Conservation (phyloP, 2,888 invertebrate genomes). For the Lepeophtheirus nordmannii region DNA sequence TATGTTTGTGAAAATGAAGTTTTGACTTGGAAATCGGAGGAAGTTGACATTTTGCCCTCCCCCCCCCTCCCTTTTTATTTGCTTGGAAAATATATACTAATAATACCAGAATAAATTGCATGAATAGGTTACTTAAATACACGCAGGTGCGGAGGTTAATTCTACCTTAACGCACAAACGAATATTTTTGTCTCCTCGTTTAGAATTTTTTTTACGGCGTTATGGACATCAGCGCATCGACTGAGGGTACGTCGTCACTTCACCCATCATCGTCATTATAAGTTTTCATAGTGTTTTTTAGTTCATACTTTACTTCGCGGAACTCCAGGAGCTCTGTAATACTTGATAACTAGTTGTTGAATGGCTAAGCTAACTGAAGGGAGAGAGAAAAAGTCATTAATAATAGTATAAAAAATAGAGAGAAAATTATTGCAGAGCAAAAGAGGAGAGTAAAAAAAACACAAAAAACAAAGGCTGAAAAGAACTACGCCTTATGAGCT, state of each 20-base stretch:
- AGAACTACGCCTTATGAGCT: not conserved
- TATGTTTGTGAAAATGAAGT: not conserved
- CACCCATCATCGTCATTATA: not conserved
- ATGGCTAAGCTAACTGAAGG: not conserved
- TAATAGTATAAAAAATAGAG: not conserved
- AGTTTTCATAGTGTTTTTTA: too few species aligned
- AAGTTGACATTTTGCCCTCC: not conserved
- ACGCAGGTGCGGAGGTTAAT: not conserved
- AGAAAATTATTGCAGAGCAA: constrained; percentile 5
- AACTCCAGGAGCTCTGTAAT: not conserved
- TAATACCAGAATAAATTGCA: not conserved
- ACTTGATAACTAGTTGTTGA: constrained; percentile 8
- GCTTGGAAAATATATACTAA: not conserved
- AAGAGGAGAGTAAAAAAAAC: not conserved
- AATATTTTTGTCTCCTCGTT: constrained; percentile 3
- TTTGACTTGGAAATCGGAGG: not conserved
- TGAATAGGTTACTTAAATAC: not conserved
- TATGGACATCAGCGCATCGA: constrained; percentile 7
- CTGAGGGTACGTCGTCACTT: not conserved
- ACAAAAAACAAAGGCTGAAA: not conserved
- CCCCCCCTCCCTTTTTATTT: not conserved
- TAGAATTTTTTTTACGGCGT: constrained; percentile 6
- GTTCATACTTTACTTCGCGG: too few species aligned
- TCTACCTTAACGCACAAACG: not conserved
- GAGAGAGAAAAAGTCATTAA: constrained; percentile 2